A percentile compares a stretch with the other conserved stretches of the same genome.
Conservation (phyloP, 2,888 invertebrate species). For the Melanargia galathea region DNA sequence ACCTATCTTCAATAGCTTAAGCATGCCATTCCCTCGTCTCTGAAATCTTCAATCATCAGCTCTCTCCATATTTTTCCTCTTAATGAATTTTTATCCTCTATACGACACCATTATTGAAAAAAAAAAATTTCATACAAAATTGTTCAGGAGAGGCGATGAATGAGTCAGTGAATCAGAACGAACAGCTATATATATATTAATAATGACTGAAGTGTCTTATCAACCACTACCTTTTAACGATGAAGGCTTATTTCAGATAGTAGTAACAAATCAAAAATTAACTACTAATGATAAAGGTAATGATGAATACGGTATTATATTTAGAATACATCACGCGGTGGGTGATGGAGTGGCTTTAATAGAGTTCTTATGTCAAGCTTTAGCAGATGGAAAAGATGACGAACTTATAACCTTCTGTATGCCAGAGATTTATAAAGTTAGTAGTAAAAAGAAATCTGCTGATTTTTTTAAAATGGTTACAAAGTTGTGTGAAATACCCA, state of each 20-base stretch:
- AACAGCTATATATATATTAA: no score
- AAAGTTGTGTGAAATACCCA: slow-evolving; percentile 51
- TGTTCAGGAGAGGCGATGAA: no score
- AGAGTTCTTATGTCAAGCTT: slow-evolving; percentile 68
- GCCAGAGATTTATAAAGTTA: slow-evolving; percentile 41
- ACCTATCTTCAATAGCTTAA: no score
- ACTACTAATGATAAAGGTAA: slow-evolving; percentile 44
- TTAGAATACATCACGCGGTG: slow-evolving; percentile 80
- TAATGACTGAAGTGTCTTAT: slow-evolving; percentile 64
- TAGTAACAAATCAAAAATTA: slow-evolving; percentile 60
- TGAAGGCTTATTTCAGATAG: slow-evolving; percentile 76
- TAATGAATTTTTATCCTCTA: no score
- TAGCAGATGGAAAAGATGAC: slow-evolving; percentile 62
- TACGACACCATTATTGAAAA: no score
- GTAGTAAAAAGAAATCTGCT: slow-evolving; percentile 35
- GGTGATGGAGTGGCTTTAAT: slow-evolving; percentile 80
- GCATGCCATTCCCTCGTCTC: no score
- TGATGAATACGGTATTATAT: slow-evolving; percentile 67
- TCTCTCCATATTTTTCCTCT: no score
- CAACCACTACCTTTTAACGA: slow-evolving; percentile 69
- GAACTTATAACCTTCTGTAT: slow-evolving; percentile 46
- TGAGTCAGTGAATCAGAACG: no score
- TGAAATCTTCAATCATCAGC: no score
- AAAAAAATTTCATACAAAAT: no score
- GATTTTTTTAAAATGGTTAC: slow-evolving; percentile 50